These are phyloP conservation scores for Drosophila persimilis DNA, from an alignment of 1,140 invertebrate species.

Conservation along the genomic window DNA sequence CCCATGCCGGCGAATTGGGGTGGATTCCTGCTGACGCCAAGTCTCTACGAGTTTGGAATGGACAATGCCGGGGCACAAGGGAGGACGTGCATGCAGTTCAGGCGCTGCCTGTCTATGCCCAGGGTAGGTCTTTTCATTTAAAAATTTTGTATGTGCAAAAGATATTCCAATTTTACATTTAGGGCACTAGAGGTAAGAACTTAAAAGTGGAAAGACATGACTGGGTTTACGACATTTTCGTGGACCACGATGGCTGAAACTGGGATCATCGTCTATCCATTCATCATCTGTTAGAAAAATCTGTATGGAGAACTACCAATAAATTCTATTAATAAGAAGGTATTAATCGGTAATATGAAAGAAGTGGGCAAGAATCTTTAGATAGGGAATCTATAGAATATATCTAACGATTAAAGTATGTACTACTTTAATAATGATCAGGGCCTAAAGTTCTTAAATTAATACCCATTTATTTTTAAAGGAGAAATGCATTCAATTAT, in stretches of 20 bases:
- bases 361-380: too few relatives aligned
- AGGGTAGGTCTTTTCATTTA: slow-evolving; percentile 24
- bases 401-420: too few relatives aligned
- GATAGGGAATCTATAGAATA: too few relatives aligned
- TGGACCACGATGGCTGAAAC: slow-evolving; percentile 7
- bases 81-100: slow-evolving; percentile 42
- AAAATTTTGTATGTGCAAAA: background rate
- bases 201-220: slow-evolving; percentile 41
- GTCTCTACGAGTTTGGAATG: slow-evolving; percentile 46
- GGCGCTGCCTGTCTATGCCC: slow-evolving; percentile 47
- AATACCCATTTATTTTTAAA: too few relatives aligned
- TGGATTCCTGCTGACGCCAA: slow-evolving; percentile 43
- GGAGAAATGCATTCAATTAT: too few relatives aligned
- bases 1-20: slow-evolving; percentile 54
- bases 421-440: too few relatives aligned
- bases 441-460: too few relatives aligned
- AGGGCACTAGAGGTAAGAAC: slow-evolving; percentile 32
- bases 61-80: background rate
- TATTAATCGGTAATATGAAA: too few relatives aligned
- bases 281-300: too few relatives aligned
- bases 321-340: too few relatives aligned
- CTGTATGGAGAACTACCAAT: too few relatives aligned
- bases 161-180: background rate
- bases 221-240: slow-evolving; percentile 52
- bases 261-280: too few relatives aligned